Conservation (phyloP, 2,797 vertebrate genomes). For the Todus mexicanus region DNA sequence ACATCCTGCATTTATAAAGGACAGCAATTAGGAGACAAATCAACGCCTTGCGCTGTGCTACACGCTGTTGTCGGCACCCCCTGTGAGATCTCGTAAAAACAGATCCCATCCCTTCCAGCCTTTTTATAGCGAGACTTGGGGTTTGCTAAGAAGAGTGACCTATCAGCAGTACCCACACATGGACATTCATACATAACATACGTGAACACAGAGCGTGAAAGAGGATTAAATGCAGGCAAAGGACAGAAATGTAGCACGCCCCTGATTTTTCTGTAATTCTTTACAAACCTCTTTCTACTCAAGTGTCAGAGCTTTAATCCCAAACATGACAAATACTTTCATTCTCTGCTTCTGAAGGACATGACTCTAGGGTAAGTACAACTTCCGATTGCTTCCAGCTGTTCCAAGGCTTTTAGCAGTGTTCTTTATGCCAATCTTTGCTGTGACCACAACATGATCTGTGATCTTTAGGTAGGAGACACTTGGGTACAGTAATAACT, state of each 20-base stretch:
- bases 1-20: neutral
- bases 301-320: neutral
- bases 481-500: neutral
- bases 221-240: neutral
- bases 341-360: neutral
- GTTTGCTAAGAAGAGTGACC: neutral
- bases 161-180: neutral
- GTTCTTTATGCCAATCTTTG: neutral
- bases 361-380: neutral
- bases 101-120: neutral
- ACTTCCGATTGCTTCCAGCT: neutral
- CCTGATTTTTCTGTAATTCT: neutral
- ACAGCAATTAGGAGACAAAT: neutral
- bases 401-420: neutral
- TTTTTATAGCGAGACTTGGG: neutral
- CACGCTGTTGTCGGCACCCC: neutral
- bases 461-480: neutral
- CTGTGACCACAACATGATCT: neutral
- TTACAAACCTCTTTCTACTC: neutral
- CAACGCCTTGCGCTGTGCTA: neutral
- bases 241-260: neutral
- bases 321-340: neutral
- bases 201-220: accelerated
- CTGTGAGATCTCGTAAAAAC: neutral
- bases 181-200: neutral